Base-by-base conservation (phyloP, 1,140 invertebrate species). In the Pemphigus obesinymphae region DNA sequence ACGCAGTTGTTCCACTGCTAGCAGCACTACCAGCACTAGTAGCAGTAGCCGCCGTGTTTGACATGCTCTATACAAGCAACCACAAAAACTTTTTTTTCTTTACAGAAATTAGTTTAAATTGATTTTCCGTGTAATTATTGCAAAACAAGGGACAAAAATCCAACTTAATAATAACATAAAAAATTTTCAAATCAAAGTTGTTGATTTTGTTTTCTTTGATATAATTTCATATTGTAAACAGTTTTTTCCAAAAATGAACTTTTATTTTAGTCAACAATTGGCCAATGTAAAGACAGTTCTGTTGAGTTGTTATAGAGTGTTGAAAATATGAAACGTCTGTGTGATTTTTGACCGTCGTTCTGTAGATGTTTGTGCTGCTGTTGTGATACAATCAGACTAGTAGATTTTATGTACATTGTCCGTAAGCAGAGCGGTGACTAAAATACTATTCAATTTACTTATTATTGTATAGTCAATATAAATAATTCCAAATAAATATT, bases 51-150 rank as follows among this genome's bases (percentile, higher is more conserved):
- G 76, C 55, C 17, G 76, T n/a, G 53, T 80, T 80, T 58, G 76
- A 80, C 76, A 80, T 80, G 76, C 76, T 80, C 37, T 80, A 80
- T 61, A 34, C 20, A 80, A 80, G 55, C 76, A 63, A 37, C 63
- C 29, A 15, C 29, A 34, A 80, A 58, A 31, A 29, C 76, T n/a
- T 58, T 26, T 26, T 29, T 61, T 40, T 61, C 6, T 3, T 63
- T 40, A 61, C 23, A 45, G 13, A 1, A 10, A 31, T 50, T 20
- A 73, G 31, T 2, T 29, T 6, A 45, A 70, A 45, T 45, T 0
- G 8, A 45, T 45, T 45, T 23, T 11, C 20, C 17, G 48, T 45
- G 37, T 29, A 17, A 31, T 40, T 45, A 61, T 61, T 26, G 17
- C n/a, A 55, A 55, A 76, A 29, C 2, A 68, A 68, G 23, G n/a